Base-by-base conservation (phyloP, 1,140 invertebrate species). In the Himalopsyche phryganea region DNA sequence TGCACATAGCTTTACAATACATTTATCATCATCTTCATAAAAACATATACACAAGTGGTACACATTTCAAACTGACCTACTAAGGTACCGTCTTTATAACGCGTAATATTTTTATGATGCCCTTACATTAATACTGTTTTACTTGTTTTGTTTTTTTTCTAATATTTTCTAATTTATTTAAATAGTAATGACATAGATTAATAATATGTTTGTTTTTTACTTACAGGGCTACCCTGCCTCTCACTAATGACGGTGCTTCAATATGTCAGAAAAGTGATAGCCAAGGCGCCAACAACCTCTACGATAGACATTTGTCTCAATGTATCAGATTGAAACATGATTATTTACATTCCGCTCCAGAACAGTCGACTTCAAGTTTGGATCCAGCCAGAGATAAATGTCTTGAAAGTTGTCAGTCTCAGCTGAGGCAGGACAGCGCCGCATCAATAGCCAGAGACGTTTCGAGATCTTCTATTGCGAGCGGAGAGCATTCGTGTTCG, bases 181-280 rank as follows among this genome's bases (percentile, higher is more conserved):
- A 40, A 18, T 17, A 32, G 58, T 45, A 62, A 69, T 67, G 18
- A n/a, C n/a, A n/a, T n/a, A n/a, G n/a, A n/a, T n/a, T n/a, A n/a
- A n/a, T n/a, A n/a, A n/a, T n/a, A n/a, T n/a, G n/a, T n/a, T n/a
- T n/a, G n/a, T 41, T 10, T 19, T 56, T 35, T 68, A 63, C 68
- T 80, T 81, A 48, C 81, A 90, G 88, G 79, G 87, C 88, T 47
- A 90, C 88, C 23, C 78, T 90, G 66, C 88, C 87, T n/a, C 74
- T 90, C 13, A 86, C 86, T 50, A 86, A 87, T 13, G 76, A 76
- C 13, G 75, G 77, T 13, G 68, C 81, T 0, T 62, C 68, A 69
- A 78, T 71, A 75, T 78, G 65, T 75, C 83, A 77, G 72, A 74
- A 78, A 66, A 71, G 66, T 66, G 76, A 70, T 42, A 54, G 63